phyloP scores from a whole-genome alignment of 1,140 invertebrate genomes.

The Mya arenaria region DNA sequence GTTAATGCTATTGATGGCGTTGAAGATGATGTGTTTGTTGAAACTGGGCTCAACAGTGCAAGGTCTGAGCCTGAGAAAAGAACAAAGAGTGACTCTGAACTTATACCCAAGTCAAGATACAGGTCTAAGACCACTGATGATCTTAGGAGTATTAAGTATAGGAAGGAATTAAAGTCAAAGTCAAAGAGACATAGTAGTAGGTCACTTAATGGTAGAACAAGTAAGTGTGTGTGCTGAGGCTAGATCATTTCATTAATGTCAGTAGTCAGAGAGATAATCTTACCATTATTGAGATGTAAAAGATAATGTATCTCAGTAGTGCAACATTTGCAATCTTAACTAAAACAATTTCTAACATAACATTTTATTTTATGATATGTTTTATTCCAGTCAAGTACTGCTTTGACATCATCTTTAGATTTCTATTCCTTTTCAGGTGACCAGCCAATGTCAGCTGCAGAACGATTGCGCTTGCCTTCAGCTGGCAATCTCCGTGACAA shows the following conservation, averaged over 20 bases:
- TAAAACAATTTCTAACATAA: too few relatives aligned
- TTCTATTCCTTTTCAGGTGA: slow-evolving; percentile 67
- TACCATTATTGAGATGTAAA: too few relatives aligned
- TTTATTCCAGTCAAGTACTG: too few relatives aligned
- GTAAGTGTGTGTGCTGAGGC: neutral
- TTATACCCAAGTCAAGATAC: neutral
- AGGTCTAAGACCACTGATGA: neutral
- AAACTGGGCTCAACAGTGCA: slow-evolving; percentile 22
- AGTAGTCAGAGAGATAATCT: too few relatives aligned
- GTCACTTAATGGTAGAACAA: neutral
- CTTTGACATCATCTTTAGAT: too few relatives aligned
- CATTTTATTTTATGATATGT: too few relatives aligned
- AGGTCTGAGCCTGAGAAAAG: slow-evolving; percentile 21
- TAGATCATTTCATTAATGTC: too few relatives aligned
- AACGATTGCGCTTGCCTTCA: slow-evolving; percentile 62
- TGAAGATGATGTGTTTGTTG: slow-evolving; percentile 24
- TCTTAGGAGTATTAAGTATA: neutral
- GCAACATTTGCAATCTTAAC: too few relatives aligned
- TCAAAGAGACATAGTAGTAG: too few relatives aligned
- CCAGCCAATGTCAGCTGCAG: slow-evolving; percentile 51
- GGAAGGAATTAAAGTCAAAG: neutral
- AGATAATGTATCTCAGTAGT: too few relatives aligned
- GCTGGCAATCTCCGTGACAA: slow-evolving; percentile 55
- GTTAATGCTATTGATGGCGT: slow-evolving; percentile 4
- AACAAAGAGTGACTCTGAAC: neutral